phyloP scores from a whole-genome alignment of 2,113 vertebrate species.

The Calyptommatus sinebrachiatus region DNA sequence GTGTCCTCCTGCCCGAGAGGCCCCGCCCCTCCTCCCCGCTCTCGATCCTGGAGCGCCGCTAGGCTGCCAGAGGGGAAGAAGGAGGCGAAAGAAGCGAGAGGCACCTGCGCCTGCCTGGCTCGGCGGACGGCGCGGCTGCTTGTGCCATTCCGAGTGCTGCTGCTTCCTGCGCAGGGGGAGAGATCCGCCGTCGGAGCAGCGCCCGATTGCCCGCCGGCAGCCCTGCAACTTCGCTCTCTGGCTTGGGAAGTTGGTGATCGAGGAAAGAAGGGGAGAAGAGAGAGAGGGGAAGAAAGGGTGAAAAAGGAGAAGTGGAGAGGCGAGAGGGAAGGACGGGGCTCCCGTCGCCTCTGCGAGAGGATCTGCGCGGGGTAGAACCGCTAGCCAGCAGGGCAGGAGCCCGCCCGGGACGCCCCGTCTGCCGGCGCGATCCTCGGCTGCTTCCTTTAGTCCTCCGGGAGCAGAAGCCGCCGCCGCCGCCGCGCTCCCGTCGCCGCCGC shows the following conservation, averaged over 20 bases:
- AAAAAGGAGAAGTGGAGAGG: neutral
- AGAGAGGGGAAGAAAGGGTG: conserved; percentile 1
- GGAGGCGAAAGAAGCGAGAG: neutral
- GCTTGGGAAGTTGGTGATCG: conserved; percentile 14
- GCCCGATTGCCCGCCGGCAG: neutral
- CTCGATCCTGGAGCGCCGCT: conserved; percentile 75
- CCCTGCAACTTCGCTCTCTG: neutral
- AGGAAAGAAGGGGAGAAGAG: neutral
- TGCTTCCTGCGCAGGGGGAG: conserved; percentile 22
- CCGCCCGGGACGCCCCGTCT: too few relatives aligned
- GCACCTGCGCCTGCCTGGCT: conserved; percentile 51
- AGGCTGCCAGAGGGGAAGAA: conserved; percentile 63
- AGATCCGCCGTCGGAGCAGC: conserved; percentile 7
- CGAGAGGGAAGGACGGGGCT: neutral
- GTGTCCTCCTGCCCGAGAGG: neutral
- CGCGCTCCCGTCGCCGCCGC: neutral
- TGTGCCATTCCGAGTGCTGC: neutral
- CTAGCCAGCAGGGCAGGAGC: neutral
- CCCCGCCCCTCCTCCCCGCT: conserved; percentile 14
- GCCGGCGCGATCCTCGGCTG: too few relatives aligned
- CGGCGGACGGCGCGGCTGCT: too few relatives aligned
- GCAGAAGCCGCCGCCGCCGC: neutral
- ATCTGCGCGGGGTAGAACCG: neutral
- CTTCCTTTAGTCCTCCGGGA: neutral
- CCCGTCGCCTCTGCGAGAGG: conserved; percentile 14